phyloP scores from a whole-genome alignment of 2,113 vertebrate genomes.

The Leucopternis melanops region DNA sequence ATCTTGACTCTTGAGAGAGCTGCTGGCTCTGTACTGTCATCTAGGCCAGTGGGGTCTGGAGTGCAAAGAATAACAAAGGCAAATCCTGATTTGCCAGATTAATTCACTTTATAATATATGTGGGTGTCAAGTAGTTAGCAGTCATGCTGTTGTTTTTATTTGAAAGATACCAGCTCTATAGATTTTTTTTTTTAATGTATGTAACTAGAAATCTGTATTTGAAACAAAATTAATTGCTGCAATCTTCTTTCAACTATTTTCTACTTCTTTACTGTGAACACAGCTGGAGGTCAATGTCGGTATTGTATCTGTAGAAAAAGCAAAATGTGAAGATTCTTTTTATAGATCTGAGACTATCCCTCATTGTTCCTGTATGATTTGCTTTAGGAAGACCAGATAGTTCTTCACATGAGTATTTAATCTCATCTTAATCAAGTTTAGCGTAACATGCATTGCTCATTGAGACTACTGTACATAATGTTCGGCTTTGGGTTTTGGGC shows the following conservation, averaged over 20 bases:
- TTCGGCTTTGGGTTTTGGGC: neutral
- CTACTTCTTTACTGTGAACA: neutral
- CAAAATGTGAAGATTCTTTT: neutral
- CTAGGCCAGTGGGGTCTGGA: neutral
- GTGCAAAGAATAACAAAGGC: neutral
- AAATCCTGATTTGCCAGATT: neutral
- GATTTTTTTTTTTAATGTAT: neutral
- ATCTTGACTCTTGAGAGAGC: neutral
- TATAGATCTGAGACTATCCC: neutral
- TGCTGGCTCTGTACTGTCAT: neutral
- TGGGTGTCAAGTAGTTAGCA: neutral
- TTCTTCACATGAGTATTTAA: neutral
- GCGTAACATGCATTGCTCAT: neutral
- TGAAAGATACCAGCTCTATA: neutral
- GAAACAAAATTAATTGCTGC: neutral
- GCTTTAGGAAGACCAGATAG: neutral
- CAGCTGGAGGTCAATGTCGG: neutral
- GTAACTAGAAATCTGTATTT: neutral
- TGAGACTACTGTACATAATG: neutral
- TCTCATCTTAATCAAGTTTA: neutral
- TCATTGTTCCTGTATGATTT: neutral
- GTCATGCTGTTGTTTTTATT: neutral
- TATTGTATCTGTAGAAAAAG: neutral
- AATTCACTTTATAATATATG: neutral
- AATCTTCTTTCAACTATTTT: neutral